Evolutionary conservation across 2,888 invertebrate species (phyloP).

Genomic region (Acleris cristana): DNA sequence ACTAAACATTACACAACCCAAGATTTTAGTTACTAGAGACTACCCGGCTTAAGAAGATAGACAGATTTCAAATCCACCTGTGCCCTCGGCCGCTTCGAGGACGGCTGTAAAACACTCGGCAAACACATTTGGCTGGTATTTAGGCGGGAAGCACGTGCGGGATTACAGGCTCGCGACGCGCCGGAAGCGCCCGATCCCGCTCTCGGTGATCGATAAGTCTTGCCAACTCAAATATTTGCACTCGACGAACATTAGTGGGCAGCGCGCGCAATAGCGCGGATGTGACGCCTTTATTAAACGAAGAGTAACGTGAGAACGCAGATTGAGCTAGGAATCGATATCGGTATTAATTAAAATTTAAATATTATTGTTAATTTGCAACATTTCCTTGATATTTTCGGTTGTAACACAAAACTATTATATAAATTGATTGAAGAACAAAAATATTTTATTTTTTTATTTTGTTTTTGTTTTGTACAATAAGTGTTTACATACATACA

Average conservation of each 20-base stretch:
- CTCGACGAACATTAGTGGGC: constrained; percentile 71
- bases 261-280: constrained; percentile 53
- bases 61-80: no score
- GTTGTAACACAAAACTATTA: no score
- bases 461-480: no score
- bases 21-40: no score
- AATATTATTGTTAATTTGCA: no score
- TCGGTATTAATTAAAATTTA: neutral
- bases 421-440: no score
- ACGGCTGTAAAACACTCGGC: constrained; percentile 4
- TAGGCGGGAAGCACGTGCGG: constrained; percentile 52
- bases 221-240: constrained; percentile 78
- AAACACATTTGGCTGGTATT: constrained; percentile 16
- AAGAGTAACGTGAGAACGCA: constrained; percentile 17
- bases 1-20: no score
- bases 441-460: no score
- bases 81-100: neutral
- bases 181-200: constrained; percentile 72
- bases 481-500: no score
- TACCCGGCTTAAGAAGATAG: no score
- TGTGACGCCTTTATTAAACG: constrained; percentile 43
- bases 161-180: constrained; percentile 77
- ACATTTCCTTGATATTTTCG: no score
- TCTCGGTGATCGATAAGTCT: constrained; percentile 77
- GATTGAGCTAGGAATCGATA: neutral